Base-by-base conservation (phyloP, 2,797 vertebrate species). In the Sebastes steindachneri region DNA sequence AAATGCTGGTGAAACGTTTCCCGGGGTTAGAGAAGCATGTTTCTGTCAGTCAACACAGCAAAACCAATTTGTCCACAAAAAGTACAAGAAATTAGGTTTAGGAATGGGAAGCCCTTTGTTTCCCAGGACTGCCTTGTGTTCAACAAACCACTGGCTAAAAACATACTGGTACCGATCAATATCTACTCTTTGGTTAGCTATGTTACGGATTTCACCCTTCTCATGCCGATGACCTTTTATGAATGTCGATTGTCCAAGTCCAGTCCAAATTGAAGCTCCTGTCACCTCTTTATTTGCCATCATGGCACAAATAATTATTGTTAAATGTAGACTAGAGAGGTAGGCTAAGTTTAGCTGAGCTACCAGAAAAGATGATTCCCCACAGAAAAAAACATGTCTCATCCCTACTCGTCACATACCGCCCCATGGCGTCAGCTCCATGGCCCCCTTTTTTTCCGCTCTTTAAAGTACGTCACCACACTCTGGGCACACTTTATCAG, bases 1-100 rank as follows among this genome's bases (percentile, higher is more conserved):
- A 79, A 64, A 23, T 95, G 60, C 25, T 96, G 28, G 85, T 86
- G 9, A 92, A 63, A 35, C 72, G 26, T 26, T 86, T 92, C 35
- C 92, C 94, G 0, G 37, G 62, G 4, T 78, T 95, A 48, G 90
- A 73, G 63, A 75, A 28, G 3, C 31, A 91, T 2, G 9, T 92
- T 11, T 72, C 67, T 12, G 55, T 92, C 29, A 86, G 63, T 45
- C 77, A 81, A 4, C 7, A 5, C n/a, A 89, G 54, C 53, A 66
- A 37, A 76, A 77, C 68, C 79, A 53, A 75, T 67, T 1, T 74
- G 73, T 75, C 86, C 37, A 89, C 89, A 1, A 92, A 68, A 69
- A 90, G 17, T 4, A 89, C 90, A 2, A 69, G 1, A 1, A 91
- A 73, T 66, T 21, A 62, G 7, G 4, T 71, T 1, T 86, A 82